These are phyloP conservation scores for Xenus cinereus DNA, from an alignment of 2,113 vertebrate genomes.

Conservation along the genomic window DNA sequence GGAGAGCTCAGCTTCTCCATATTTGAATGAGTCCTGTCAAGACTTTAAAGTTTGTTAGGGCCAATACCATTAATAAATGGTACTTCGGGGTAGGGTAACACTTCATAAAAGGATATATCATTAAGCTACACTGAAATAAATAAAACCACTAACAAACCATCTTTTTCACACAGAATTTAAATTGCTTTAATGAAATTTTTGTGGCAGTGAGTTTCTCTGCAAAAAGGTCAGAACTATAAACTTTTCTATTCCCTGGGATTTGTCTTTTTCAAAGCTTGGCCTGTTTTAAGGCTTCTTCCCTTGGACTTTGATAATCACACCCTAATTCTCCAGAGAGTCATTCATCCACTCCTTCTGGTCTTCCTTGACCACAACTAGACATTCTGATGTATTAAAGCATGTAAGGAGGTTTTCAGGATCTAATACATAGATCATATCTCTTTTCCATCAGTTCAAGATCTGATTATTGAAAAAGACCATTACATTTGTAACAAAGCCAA, in stretches of 20 bases:
- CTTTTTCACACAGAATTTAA: neutral
- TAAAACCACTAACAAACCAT: neutral
- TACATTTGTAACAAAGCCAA: neutral
- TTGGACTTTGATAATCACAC: neutral
- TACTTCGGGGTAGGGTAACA: neutral
- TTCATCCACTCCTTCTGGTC: neutral
- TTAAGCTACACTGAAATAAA: neutral
- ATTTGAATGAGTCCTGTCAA: neutral
- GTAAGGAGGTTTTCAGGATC: neutral
- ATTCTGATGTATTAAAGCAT: neutral
- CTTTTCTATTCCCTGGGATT: neutral
- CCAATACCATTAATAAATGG: neutral
- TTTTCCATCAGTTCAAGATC: neutral
- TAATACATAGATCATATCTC: neutral
- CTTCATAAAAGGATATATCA: neutral
- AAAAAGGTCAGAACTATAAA: neutral
- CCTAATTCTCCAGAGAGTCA: neutral
- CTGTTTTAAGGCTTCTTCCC: neutral
- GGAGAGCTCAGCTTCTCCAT: neutral
- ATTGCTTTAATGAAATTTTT: neutral
- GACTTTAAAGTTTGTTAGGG: neutral
- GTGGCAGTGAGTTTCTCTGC: neutral
- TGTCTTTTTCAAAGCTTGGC: neutral
- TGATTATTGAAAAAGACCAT: neutral
- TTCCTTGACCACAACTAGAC: neutral